Evolutionary conservation across 2,888 invertebrate species (phyloP).

Genomic region (Netelia melanura): DNA sequence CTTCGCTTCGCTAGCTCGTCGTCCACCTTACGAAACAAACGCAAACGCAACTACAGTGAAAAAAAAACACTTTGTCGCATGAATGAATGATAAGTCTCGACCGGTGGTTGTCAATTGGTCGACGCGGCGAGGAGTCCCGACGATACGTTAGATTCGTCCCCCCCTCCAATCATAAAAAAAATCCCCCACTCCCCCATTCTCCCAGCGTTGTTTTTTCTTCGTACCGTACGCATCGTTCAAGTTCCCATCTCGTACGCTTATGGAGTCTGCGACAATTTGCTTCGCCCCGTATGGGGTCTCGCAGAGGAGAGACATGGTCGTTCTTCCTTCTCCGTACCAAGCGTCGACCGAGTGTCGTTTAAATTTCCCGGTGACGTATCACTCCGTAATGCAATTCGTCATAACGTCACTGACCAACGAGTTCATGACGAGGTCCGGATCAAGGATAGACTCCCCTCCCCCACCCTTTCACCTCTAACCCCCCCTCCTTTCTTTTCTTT

Average conservation of each 20-base stretch:
- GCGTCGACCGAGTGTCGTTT: conserved; percentile 17
- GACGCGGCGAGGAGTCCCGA: conserved; percentile 55
- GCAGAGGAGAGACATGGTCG: background rate
- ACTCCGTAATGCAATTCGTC: conserved; percentile 54
- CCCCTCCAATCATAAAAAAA: background rate
- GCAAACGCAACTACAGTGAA: background rate
- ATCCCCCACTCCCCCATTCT: background rate
- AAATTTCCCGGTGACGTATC: conserved; percentile 65
- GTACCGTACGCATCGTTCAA: background rate
- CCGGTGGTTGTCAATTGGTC: conserved; percentile 61
- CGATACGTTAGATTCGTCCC: conserved; percentile 55
- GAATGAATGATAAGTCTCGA: conserved; percentile 64
- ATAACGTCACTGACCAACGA: conserved; percentile 64
- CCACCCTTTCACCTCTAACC: background rate
- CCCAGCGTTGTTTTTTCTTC: background rate
- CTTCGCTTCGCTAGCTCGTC: too few relatives aligned
- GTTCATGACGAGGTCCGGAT: conserved; percentile 46
- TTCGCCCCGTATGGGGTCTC: background rate
- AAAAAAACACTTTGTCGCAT: conserved; percentile 46
- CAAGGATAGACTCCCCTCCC: conserved; percentile 19
- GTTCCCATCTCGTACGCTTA: background rate
- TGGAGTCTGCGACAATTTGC: conserved; percentile 28
- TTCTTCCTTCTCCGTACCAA: conserved; percentile 15
- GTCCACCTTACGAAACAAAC: too few relatives aligned
- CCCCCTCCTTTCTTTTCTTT: background rate